A percentile compares a stretch with the other conserved stretches of the same genome.
phyloP scores from a whole-genome alignment of 2,888 invertebrate species.

The Ennomos erosarius region DNA sequence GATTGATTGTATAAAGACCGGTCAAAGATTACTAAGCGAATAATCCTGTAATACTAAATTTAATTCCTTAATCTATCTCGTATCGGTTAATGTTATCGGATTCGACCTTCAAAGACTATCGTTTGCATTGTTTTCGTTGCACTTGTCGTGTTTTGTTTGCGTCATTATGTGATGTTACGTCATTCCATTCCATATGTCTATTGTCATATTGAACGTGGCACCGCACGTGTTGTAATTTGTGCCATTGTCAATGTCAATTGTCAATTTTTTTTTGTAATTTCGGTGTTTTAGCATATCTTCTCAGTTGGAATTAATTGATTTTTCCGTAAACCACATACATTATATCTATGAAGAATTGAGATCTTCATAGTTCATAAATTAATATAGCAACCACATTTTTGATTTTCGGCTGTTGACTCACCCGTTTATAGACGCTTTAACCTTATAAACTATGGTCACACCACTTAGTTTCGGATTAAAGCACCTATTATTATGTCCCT shows the following conservation, averaged over 20 bases:
- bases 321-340: background rate
- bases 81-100: slow-evolving; percentile 32
- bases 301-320: background rate
- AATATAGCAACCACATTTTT: no score
- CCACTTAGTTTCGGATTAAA: no score
- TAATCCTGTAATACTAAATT: slow-evolving; percentile 21
- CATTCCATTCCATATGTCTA: slow-evolving; percentile 9
- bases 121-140: slow-evolving; percentile 37
- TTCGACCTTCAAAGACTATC: slow-evolving; percentile 32
- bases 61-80: slow-evolving; percentile 27
- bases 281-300: background rate
- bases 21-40: slow-evolving; percentile 12
- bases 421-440: no score
- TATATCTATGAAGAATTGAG: background rate
- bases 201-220: background rate
- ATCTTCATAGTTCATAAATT: no score
- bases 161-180: slow-evolving; percentile 15
- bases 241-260: slow-evolving; percentile 15
- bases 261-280: slow-evolving; percentile 3
- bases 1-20: slow-evolving; percentile 2
- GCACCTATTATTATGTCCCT: no score
- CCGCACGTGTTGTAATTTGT: slow-evolving; percentile 14
- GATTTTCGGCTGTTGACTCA: no score
- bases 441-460: no score
- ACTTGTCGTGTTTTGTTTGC: slow-evolving; percentile 22